A percentile compares a stretch with the other conserved stretches of the same genome.
Conservation (phyloP, 2,797 vertebrate species). For the Ctenochaetus hawaiiensis region DNA sequence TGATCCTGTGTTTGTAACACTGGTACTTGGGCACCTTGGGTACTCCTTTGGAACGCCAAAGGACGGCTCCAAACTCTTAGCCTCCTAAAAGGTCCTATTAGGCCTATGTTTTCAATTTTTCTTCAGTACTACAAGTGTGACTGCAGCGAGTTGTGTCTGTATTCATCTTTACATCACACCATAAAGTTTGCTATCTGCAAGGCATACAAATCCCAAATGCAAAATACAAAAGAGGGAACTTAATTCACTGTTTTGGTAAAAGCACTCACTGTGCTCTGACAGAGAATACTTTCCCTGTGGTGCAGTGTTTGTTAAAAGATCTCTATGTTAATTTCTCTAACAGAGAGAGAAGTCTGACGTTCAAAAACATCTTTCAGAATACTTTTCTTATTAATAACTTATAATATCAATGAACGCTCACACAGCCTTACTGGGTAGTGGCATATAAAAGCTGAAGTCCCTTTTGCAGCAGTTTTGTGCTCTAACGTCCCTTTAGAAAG, state of each 20-base stretch:
- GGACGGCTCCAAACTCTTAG: too few species aligned
- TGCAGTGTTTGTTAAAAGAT: neutral
- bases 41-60: too few species aligned
- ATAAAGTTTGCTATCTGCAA: too few species aligned
- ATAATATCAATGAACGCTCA: neutral
- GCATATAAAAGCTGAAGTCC: neutral
- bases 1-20: too few species aligned
- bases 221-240: neutral
- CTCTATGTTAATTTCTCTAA: neutral
- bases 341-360: neutral
- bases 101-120: too few species aligned
- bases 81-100: too few species aligned
- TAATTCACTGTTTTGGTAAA: neutral
- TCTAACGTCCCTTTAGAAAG: slow-evolving; percentile 90
- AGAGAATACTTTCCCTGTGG: neutral
- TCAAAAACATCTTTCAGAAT: neutral
- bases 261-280: neutral
- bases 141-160: too few species aligned
- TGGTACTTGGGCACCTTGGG: too few species aligned
- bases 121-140: too few species aligned
- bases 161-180: too few species aligned
- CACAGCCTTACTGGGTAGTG: too few species aligned
- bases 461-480: neutral
- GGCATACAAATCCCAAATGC: too few species aligned
- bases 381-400: slow-evolving; percentile 1